These are phyloP conservation scores for Anabas testudineus DNA, from an alignment of 2,797 vertebrate genomes.

Conservation along the genomic window DNA sequence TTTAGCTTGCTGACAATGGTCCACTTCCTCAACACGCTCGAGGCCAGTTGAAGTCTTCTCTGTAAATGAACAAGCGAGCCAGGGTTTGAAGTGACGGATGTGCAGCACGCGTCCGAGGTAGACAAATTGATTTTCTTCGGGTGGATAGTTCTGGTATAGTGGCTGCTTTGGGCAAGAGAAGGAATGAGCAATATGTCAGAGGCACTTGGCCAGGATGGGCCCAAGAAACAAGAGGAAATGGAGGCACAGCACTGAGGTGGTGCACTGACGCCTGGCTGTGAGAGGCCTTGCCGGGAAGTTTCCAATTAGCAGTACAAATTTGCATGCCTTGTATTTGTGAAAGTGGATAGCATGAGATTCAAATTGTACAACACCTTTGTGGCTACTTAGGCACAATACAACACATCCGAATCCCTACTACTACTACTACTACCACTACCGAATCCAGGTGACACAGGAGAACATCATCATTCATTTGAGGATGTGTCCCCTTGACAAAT, in stretches of 20 bases:
- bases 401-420: no score
- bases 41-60: conserved; percentile 67
- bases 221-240: conserved; percentile 46
- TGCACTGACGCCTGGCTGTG: conserved; percentile 1
- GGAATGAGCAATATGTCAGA: conserved; percentile 57
- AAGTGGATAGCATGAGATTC: not conserved
- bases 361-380: no score
- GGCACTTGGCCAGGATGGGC: conserved; percentile 48
- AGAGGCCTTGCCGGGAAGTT: conserved; percentile 4
- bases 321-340: conserved; percentile 12
- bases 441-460: not conserved
- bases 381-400: no score
- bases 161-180: conserved; percentile 75
- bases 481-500: not conserved
- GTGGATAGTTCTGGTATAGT: conserved; percentile 81
- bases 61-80: conserved; percentile 71
- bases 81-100: conserved; percentile 81
- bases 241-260: conserved; percentile 22
- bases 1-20: conserved; percentile 52
- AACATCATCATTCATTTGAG: conserved; percentile 7
- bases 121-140: conserved; percentile 90
- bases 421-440: no score
- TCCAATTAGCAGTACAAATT: not conserved
- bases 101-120: conserved; percentile 68
- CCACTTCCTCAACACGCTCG: conserved; percentile 50